A percentile compares a stretch with the other conserved stretches of the same genome.
Conservation (phyloP, 2,888 invertebrate species). For the Cantharis rufa region DNA sequence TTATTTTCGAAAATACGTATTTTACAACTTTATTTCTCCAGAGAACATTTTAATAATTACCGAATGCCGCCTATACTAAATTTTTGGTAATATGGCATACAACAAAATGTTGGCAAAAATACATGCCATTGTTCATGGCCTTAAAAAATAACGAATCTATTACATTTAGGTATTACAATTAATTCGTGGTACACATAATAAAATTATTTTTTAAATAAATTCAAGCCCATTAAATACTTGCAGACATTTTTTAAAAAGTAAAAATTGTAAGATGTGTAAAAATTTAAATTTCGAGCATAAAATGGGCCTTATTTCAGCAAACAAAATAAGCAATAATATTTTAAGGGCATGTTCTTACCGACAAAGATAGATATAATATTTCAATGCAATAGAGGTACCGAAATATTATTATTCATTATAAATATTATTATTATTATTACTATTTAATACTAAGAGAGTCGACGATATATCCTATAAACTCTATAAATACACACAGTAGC, state of each 20-base stretch:
- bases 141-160: background rate
- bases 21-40: background rate
- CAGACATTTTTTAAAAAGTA: background rate
- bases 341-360: too few species aligned
- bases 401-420: too few species aligned
- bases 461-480: too few species aligned
- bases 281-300: background rate
- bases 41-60: background rate
- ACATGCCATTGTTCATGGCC: background rate
- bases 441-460: too few species aligned
- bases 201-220: too few species aligned
- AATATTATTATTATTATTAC: too few species aligned
- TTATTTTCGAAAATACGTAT: background rate
- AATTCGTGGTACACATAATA: background rate
- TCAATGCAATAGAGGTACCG: too few species aligned
- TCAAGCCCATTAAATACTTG: background rate
- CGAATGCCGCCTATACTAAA: background rate
- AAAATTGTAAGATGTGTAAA: too few species aligned
- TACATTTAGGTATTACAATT: background rate
- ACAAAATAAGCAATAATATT: too few species aligned
- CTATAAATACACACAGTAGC: too few species aligned
- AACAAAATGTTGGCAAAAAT: background rate
- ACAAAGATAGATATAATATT: too few species aligned
- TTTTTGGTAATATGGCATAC: background rate
- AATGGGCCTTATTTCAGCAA: background rate